Conservation (phyloP, 1,140 invertebrate species). For the Maconellicoccus hirsutus region DNA sequence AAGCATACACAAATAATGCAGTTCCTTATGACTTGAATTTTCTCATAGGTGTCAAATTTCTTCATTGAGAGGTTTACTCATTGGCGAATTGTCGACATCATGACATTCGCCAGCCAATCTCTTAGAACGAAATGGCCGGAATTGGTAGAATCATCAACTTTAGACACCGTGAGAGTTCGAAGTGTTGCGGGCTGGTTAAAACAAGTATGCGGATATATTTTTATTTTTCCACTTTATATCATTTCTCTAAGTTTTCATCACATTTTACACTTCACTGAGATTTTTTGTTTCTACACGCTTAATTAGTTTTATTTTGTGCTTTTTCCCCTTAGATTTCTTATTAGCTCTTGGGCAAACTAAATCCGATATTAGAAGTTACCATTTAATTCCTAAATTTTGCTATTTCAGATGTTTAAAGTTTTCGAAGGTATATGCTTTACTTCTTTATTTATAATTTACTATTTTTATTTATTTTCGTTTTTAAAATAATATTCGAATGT, state of each 20-base stretch:
- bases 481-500: too few relatives aligned
- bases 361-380: background rate
- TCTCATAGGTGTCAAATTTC: too few relatives aligned
- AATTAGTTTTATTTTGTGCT: background rate
- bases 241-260: background rate
- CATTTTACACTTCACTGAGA: background rate
- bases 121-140: constrained; percentile 50
- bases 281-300: background rate
- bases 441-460: background rate
- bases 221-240: background rate
- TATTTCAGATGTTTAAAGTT: background rate
- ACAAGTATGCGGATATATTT: constrained; percentile 42
- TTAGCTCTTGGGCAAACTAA: background rate
- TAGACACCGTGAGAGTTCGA: constrained; percentile 49
- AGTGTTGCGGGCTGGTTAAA: constrained; percentile 63
- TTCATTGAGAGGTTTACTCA: background rate
- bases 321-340: background rate
- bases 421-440: background rate
- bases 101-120: constrained; percentile 31
- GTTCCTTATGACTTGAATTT: too few relatives aligned
- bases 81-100: background rate
- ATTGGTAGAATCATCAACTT: constrained; percentile 46
- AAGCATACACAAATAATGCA: too few relatives aligned
- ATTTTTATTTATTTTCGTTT: background rate
- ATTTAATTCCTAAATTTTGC: background rate